A percentile compares a stretch with the other conserved stretches of the same genome.
phyloP scores from a whole-genome alignment of 1,140 invertebrate genomes.

The Tetragnatha versicolor region DNA sequence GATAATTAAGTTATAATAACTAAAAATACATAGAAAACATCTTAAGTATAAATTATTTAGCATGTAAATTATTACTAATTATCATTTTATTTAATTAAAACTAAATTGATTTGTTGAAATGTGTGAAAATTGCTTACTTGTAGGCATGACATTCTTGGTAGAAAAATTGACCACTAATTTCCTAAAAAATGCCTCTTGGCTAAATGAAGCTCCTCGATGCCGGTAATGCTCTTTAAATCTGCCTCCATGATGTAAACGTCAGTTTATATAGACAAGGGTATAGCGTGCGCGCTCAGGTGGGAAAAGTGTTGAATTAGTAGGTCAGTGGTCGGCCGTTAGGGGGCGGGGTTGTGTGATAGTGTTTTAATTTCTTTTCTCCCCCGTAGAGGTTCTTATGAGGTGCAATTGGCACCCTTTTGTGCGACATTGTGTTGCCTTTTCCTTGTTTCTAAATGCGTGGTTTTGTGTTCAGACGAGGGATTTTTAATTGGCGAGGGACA shows the following conservation, averaged over 20 bases:
- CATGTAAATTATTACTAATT: too few species aligned
- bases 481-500: slow-evolving; percentile 1
- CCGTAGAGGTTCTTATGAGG: background rate
- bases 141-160: too few species aligned
- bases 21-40: too few species aligned
- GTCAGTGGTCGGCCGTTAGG: slow-evolving; percentile 38
- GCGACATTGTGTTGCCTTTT: slow-evolving; percentile 18
- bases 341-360: slow-evolving; percentile 7
- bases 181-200: too few species aligned
- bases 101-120: too few species aligned
- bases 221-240: too few species aligned
- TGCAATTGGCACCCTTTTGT: slow-evolving; percentile 3
- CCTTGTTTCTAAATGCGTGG: slow-evolving; percentile 10
- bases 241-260: background rate
- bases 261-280: slow-evolving; percentile 39
- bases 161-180: too few species aligned
- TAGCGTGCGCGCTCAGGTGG: slow-evolving; percentile 38
- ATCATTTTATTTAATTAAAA: too few species aligned
- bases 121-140: too few species aligned
- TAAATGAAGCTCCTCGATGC: too few species aligned
- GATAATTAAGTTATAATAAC: too few species aligned
- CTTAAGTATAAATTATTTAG: too few species aligned
- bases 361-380: slow-evolving; percentile 34
- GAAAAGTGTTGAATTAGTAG: slow-evolving; percentile 41
- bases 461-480: background rate